Percentiles rank a stretch among this genome's conserved stretches.
Conservation (phyloP, 1,140 invertebrate genomes). For the Muscidifurax raptorellus region DNA sequence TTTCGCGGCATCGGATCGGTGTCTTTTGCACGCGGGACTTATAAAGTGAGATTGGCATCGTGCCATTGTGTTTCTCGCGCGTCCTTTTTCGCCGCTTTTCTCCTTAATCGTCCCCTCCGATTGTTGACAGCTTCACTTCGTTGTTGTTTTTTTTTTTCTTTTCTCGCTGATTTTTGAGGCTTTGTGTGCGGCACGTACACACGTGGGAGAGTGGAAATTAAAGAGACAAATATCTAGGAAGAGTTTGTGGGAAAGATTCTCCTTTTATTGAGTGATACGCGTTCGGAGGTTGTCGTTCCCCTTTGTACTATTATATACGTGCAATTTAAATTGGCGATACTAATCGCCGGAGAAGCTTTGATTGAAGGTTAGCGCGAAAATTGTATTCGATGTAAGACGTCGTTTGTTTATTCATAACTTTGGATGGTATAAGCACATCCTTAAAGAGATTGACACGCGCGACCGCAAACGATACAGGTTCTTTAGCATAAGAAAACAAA, state of each 20-base stretch:
- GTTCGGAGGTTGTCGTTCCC: not conserved
- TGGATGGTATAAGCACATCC: too few species aligned
- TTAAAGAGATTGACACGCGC: too few species aligned
- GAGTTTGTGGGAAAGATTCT: slow-evolving; percentile 20
- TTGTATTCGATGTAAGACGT: too few species aligned
- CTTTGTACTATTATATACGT: not conserved
- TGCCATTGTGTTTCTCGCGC: not conserved
- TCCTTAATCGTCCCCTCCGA: slow-evolving; percentile 1
- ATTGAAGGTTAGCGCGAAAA: too few species aligned
- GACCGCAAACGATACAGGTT: too few species aligned
- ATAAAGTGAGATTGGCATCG: not conserved
- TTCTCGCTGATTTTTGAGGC: not conserved
- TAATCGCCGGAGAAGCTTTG: not conserved
- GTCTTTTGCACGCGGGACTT: slow-evolving; percentile 10
- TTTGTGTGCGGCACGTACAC: not conserved
- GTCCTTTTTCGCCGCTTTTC: slow-evolving; percentile 18
- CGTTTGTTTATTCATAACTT: too few species aligned
- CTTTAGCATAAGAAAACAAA: too few species aligned
- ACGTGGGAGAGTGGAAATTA: slow-evolving; percentile 11
- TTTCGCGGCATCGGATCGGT: not conserved
- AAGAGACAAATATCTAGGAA: slow-evolving; percentile 28
- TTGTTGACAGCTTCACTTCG: not conserved
- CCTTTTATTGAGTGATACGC: not conserved
- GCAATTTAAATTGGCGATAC: not conserved
- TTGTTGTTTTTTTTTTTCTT: not conserved